Conservation (phyloP, 1,140 invertebrate species). For the Lepidurus couesii region DNA sequence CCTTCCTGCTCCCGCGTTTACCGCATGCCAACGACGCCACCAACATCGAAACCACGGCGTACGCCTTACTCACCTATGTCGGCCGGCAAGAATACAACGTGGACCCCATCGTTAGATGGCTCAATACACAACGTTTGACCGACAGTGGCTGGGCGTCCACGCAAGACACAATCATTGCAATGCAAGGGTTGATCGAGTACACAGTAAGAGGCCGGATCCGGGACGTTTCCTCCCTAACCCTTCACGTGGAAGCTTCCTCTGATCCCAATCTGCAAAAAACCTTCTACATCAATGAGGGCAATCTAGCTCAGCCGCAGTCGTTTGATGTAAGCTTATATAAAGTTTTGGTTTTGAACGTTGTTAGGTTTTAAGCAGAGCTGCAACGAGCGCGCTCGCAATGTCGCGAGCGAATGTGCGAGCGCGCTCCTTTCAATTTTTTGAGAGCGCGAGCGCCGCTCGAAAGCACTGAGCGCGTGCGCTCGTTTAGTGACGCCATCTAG, state of each 20-base stretch:
- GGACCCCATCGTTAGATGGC: constrained; percentile 84
- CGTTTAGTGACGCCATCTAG: no score
- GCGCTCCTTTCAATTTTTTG: no score
- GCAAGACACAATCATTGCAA: constrained; percentile 51
- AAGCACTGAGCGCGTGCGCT: no score
- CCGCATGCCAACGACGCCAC: constrained; percentile 81
- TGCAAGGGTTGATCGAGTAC: constrained; percentile 77
- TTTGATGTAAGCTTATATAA: constrained; percentile 56
- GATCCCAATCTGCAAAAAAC: constrained; percentile 47
- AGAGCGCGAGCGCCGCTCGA: no score
- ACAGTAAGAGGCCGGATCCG: constrained; percentile 74
- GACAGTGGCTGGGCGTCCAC: constrained; percentile 93
- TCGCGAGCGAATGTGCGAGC: no score
- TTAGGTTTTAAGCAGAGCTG: constrained; percentile 7
- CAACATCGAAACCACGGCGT: constrained; percentile 88
- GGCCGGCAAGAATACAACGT: constrained; percentile 69
- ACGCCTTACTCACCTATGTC: constrained; percentile 83
- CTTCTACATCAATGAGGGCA: constrained; percentile 65
- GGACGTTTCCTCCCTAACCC: constrained; percentile 75
- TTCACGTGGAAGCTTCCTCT: constrained; percentile 72
- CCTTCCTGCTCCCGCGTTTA: constrained; percentile 77
- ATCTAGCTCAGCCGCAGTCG: constrained; percentile 66
- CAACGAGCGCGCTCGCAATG: no score
- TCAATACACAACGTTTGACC: constrained; percentile 83
- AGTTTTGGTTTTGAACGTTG: neutral